Conservation (phyloP, 2,797 vertebrate species). For the Mycteria americana region DNA sequence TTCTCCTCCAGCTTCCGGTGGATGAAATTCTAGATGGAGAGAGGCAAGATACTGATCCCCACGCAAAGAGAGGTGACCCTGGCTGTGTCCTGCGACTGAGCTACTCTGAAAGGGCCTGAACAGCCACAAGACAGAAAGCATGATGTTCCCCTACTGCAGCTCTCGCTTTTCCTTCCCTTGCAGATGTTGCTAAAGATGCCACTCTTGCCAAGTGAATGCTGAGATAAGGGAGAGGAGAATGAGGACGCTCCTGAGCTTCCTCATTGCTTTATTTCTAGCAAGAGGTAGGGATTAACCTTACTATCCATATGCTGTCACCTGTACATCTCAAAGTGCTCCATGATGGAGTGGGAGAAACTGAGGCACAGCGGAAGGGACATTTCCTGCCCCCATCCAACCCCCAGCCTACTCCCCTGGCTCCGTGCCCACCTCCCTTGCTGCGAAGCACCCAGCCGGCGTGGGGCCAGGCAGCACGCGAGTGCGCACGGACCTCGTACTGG, state of each 20-base stretch:
- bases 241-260: not conserved
- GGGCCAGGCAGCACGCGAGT: not conserved
- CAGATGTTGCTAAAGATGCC: not conserved
- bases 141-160: not conserved
- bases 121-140: not conserved
- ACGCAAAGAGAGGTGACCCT: rapidly evolving
- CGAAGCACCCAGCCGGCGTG: rapidly evolving
- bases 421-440: rapidly evolving
- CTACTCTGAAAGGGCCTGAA: not conserved
- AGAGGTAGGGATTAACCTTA: not conserved
- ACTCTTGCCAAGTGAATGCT: not conserved
- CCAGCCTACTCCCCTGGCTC: not conserved
- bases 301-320: not conserved
- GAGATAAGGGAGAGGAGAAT: not conserved
- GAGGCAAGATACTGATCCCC: not conserved
- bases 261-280: not conserved
- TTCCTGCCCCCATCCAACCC: not conserved
- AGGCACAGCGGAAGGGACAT: rapidly evolving
- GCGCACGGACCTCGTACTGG: slow-evolving; percentile 86
- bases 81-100: not conserved
- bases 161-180: not conserved
- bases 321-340: not conserved
- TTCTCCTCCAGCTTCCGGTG: slow-evolving; percentile 92
- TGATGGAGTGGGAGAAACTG: not conserved
- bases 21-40: slow-evolving; percentile 80